These are phyloP conservation scores for Agonopterix subpropinquella DNA, from an alignment of 2,888 invertebrate genomes.

Conservation along the genomic window DNA sequence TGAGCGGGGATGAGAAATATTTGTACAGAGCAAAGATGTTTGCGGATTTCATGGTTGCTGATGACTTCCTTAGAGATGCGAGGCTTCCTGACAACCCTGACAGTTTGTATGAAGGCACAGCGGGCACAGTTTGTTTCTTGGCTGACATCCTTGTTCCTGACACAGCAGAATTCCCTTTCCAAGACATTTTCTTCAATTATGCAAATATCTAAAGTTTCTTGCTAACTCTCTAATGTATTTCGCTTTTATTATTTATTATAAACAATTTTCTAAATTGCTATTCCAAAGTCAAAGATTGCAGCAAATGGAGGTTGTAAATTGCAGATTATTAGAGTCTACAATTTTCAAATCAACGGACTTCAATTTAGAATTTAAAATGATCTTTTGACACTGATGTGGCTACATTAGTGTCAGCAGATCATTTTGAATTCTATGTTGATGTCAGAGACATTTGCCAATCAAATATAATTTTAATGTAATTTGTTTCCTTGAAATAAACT, in stretches of 20 bases:
- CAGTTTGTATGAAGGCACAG: conserved; percentile 90
- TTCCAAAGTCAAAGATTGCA: conserved; percentile 6
- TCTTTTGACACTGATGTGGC: background rate
- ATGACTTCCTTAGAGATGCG: conserved; percentile 80
- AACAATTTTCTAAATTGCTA: conserved; percentile 3
- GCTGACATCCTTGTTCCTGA: conserved; percentile 84
- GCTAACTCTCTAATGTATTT: background rate
- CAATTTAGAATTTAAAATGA: conserved; percentile 24
- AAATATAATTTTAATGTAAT: conserved; percentile 32
- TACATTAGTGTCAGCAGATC: background rate
- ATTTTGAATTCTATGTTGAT: conserved; percentile 26
- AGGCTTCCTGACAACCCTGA: conserved; percentile 87
- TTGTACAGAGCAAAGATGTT: conserved; percentile 85
- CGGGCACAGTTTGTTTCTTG: conserved; percentile 90
- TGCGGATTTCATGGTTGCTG: conserved; percentile 82
- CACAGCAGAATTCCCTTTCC: conserved; percentile 88
- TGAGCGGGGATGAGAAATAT: conserved; percentile 83
- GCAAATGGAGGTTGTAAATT: background rate
- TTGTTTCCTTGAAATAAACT: too few species aligned
- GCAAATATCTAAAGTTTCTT: background rate
- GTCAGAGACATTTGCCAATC: conserved; percentile 31
- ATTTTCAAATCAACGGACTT: conserved; percentile 29
- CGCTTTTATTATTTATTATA: background rate
- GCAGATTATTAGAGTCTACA: background rate
- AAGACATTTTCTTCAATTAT: conserved; percentile 78